Percentiles rank a stretch among this genome's conserved stretches.
Evolutionary conservation across 2,888 invertebrate species (phyloP).

Genomic region (Psylliodes chrysocephalus): DNA sequence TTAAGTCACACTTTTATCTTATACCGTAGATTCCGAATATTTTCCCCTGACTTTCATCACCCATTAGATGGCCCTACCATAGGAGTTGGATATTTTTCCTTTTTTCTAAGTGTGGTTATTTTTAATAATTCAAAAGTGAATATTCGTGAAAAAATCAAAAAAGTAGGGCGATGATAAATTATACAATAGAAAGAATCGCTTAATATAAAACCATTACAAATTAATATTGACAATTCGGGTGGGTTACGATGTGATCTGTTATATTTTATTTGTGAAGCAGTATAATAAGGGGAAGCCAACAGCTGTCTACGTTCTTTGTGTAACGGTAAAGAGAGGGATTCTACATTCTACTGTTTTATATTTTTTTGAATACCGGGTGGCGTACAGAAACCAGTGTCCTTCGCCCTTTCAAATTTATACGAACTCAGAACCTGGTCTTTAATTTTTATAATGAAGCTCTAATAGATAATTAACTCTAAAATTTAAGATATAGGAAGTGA

Average conservation of each 20-base stretch:
- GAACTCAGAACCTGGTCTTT: background rate
- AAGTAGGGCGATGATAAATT: too few species aligned
- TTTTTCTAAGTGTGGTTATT: too few species aligned
- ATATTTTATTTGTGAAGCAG: background rate
- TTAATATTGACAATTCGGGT: conserved; percentile 1
- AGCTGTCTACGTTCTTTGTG: conserved; percentile 7
- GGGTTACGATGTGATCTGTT: background rate
- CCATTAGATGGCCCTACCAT: too few species aligned
- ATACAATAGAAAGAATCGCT: background rate
- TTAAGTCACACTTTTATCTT: too few species aligned
- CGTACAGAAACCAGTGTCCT: background rate
- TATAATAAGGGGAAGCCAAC: conserved; percentile 4
- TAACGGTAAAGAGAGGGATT: conserved; percentile 17
- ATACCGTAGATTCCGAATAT: too few species aligned
- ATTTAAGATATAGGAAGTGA: too few species aligned
- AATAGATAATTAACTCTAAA: too few species aligned
- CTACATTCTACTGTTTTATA: conserved; percentile 4
- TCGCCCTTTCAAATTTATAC: background rate
- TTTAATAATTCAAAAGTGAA: background rate
- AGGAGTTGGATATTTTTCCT: too few species aligned
- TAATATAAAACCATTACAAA: background rate
- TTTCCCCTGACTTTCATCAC: too few species aligned
- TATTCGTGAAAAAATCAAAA: background rate
- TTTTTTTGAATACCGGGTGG: conserved; percentile 6
- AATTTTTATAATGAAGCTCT: too few species aligned